Evolutionary conservation across 2,888 invertebrate species (phyloP), one percentile per base, ranked within the genome.

Genomic region (Volucella zonaria): DNA sequence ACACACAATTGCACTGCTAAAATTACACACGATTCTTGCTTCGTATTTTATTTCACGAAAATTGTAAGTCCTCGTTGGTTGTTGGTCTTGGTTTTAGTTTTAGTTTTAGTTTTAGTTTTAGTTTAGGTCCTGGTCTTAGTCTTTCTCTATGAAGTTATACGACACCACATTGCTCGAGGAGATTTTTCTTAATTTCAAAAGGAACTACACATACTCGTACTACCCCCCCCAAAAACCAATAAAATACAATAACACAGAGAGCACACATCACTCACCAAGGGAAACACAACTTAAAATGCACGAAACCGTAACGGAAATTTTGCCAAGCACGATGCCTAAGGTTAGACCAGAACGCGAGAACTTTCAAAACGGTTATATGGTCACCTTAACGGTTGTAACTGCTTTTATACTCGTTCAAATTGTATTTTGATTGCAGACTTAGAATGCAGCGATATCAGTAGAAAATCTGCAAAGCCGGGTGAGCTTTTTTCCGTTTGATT

Each of bases 241-340:
- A 31, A 31, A 31, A 31, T 31, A 31, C 31, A 31, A 6, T 6
- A 66, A 75, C 54, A 75, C 75, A 64, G 43, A 38, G 49, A 58
- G 49, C 31, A 43, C 76, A 76, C 66, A 15, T 40, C 74, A 82
- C 85, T 85, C 85, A 85, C 85, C 85, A 85, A 23, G 70, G 61
- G 76, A 62, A 68, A 59, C n/a, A 18, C 45, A 81, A 85, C 62
- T 81, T 76, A 81, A 85, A 85, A 85, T 76, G 73, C 85, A 85
- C 85, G 81, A 85, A 85, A 85, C 81, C 85, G 85, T 85, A 77
- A 85, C 85, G 81, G 81, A 85, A 81, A 85, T 85, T 73, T 52
- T 42, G 31, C 52, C 47, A 73, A 85, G 68, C 81, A 85, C 85
- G 68, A 40, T 75, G 51, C 56, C 81, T 31, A 31, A 40, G 42